A percentile compares a stretch with the other conserved stretches of the same genome.
Conservation (phyloP, 2,113 vertebrate genomes). For the Halcyon malimbica region DNA sequence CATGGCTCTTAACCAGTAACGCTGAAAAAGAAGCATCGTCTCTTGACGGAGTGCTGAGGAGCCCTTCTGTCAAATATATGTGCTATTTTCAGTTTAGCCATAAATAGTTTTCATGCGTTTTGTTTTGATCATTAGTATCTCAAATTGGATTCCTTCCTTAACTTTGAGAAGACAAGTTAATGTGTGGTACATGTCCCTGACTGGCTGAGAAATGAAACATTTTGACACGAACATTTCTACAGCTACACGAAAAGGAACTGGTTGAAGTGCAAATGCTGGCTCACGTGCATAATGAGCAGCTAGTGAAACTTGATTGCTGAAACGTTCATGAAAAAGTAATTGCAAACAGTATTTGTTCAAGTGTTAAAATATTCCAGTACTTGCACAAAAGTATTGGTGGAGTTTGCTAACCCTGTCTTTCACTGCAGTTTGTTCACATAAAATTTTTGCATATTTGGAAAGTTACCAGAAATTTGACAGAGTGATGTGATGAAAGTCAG, state of each 20-base stretch:
- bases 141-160: conserved; percentile 27
- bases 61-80: not conserved
- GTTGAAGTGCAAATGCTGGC: not conserved
- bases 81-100: not conserved
- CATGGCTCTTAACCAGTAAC: not conserved
- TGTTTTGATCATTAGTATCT: conserved; percentile 24
- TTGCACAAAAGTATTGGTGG: not conserved
- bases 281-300: not conserved
- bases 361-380: conserved; percentile 1
- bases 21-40: not conserved
- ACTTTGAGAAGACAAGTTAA: conserved; percentile 8
- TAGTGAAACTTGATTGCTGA: not conserved
- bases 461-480: not conserved
- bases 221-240: conserved; percentile 48
- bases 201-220: conserved; percentile 41
- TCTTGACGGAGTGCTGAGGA: not conserved
- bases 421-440: conserved; percentile 4
- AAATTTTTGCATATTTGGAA: conserved; percentile 26
- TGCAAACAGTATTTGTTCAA: conserved; percentile 21
- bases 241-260: not conserved
- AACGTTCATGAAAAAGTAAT: conserved; percentile 13
- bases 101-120: not conserved
- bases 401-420: conserved; percentile 35
- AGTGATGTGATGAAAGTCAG: not conserved
- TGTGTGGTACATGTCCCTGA: not conserved